phyloP scores from a whole-genome alignment of 2,113 vertebrate species.

The Aviceda subcristata region DNA sequence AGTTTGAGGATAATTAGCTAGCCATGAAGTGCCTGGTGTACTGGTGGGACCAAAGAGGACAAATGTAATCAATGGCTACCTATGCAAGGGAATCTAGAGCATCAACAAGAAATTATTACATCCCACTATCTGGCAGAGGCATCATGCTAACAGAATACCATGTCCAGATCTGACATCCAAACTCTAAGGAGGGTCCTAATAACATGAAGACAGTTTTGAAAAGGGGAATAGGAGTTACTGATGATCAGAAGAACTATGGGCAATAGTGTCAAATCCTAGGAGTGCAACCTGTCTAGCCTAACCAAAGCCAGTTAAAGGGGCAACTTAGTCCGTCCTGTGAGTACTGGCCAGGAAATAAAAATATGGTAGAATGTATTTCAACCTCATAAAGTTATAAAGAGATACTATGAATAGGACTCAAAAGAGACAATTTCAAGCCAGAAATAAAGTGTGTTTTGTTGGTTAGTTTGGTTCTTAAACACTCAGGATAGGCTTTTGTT shows the following conservation, averaged over 20 bases:
- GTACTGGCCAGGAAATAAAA: not conserved
- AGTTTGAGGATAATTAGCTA: not conserved
- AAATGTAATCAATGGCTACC: not conserved
- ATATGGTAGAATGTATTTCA: not conserved
- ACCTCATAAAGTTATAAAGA: not conserved
- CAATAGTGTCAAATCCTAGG: not conserved
- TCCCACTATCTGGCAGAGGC: not conserved
- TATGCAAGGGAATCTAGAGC: not conserved
- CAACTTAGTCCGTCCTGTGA: not conserved
- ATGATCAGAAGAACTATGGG: not conserved
- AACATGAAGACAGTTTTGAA: not conserved
- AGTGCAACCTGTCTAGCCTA: not conserved
- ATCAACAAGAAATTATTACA: accelerated
- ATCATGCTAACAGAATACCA: not conserved
- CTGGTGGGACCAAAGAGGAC: not conserved
- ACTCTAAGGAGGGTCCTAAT: not conserved
- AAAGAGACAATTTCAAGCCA: not conserved
- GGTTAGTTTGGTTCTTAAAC: not conserved
- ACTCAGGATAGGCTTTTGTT: not conserved
- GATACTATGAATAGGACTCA: not conserved
- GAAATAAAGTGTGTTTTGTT: not conserved
- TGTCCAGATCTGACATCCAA: not conserved
- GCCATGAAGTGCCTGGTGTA: not conserved
- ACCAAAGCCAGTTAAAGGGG: not conserved
- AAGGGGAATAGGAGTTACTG: not conserved